Percentiles rank a stretch among this genome's conserved stretches.
These are phyloP conservation scores for Aleiodes testaceus DNA, from an alignment of 2,888 invertebrate species.

Conservation along the genomic window DNA sequence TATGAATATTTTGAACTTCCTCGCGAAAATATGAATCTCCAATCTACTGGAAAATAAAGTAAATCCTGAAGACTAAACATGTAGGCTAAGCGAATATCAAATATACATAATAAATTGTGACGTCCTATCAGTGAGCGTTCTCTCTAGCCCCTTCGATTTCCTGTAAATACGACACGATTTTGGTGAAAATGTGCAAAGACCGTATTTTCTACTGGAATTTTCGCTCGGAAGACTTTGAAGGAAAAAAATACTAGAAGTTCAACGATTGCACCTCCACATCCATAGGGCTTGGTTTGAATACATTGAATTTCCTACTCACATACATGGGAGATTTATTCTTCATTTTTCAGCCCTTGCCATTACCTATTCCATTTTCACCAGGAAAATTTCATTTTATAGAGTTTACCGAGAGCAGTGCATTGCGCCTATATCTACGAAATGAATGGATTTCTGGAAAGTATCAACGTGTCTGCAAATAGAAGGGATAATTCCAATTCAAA, in stretches of 20 bases:
- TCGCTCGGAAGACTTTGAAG: neutral
- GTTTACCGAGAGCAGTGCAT: too few relatives aligned
- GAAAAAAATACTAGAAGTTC: neutral
- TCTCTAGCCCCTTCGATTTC: conserved; percentile 3
- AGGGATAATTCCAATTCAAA: too few relatives aligned
- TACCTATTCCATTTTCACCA: neutral
- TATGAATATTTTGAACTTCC: too few relatives aligned
- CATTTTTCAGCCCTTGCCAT: neutral
- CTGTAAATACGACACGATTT: neutral
- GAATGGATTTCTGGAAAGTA: too few relatives aligned
- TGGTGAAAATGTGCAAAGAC: neutral
- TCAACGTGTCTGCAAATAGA: too few relatives aligned
- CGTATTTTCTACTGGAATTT: conserved; percentile 6
- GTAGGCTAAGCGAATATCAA: neutral
- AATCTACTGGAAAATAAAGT: too few relatives aligned
- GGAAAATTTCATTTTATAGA: too few relatives aligned
- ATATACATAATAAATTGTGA: neutral
- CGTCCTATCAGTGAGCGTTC: neutral
- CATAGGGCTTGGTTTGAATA: conserved; percentile 4
- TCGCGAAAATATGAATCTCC: too few relatives aligned
- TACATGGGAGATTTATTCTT: neutral
- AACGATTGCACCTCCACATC: neutral
- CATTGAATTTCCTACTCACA: neutral
- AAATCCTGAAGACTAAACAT: too few relatives aligned
- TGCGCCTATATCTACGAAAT: too few relatives aligned